These are phyloP conservation scores for Pinna nobilis DNA, from an alignment of 1,140 invertebrate genomes.

Conservation along the genomic window DNA sequence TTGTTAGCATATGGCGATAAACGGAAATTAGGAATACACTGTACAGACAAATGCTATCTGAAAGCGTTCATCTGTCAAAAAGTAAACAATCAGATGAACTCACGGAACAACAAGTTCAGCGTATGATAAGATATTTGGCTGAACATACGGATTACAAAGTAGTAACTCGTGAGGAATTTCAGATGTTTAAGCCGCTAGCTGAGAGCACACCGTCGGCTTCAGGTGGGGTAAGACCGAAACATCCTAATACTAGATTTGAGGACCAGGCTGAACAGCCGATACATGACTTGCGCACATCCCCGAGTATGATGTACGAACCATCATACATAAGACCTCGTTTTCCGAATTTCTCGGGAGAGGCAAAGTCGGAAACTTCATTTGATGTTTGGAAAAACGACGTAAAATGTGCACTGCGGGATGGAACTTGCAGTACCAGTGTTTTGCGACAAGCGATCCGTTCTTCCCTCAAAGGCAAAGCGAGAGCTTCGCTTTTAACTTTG, in stretches of 20 bases:
- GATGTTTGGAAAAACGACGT: conserved; percentile 17
- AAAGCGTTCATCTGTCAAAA: no score
- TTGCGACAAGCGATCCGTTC: not conserved
- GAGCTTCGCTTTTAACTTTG: not conserved
- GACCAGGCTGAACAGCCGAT: not conserved
- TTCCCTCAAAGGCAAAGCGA: conserved; percentile 3
- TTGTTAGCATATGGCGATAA: no score
- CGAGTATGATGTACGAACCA: no score
- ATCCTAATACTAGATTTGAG: not conserved
- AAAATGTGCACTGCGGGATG: not conserved
- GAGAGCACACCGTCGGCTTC: not conserved
- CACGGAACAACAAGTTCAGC: not conserved
- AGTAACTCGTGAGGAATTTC: not conserved
- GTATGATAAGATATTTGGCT: conserved; percentile 1
- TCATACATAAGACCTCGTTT: conserved; percentile 3
- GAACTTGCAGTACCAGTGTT: not conserved
- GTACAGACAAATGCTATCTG: no score
- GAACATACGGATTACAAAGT: conserved; percentile 2
- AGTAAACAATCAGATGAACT: no score
- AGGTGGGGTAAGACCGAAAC: conserved; percentile 1
- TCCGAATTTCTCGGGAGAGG: conserved; percentile 2
- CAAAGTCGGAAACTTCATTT: not conserved
- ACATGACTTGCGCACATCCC: no score
- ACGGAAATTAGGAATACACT: no score
- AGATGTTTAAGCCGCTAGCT: not conserved